Conservation (phyloP, 1,140 invertebrate species). For the Campoletis sonorensis region DNA sequence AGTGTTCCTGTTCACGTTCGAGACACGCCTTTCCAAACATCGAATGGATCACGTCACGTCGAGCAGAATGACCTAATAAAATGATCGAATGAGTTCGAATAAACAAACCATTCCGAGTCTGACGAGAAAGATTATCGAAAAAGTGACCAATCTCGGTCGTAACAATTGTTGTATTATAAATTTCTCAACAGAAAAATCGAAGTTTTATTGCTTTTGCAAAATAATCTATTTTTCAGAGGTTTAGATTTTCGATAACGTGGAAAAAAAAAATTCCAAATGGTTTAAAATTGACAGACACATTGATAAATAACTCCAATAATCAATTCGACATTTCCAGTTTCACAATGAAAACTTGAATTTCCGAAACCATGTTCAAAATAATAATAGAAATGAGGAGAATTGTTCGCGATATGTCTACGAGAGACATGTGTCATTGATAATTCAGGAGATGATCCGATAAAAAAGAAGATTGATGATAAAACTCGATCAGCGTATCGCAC, state of each 20-base stretch:
- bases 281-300: too few species aligned
- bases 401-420: background rate
- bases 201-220: background rate
- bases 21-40: background rate
- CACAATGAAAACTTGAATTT: too few species aligned
- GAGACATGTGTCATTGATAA: too few species aligned
- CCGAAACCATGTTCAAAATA: too few species aligned
- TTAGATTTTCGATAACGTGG: too few species aligned
- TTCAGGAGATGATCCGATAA: background rate
- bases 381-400: too few species aligned
- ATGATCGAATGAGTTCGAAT: slow-evolving; percentile 12
- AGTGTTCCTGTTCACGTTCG: background rate
- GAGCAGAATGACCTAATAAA: slow-evolving; percentile 39
- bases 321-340: too few species aligned
- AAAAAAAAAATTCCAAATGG: too few species aligned
- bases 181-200: background rate
- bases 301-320: too few species aligned
- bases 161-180: background rate
- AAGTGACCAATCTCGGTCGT: slow-evolving; percentile 3
- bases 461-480: background rate
- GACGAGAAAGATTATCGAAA: background rate
- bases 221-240: background rate
- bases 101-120: slow-evolving; percentile 10
- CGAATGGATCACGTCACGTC: slow-evolving; percentile 24
- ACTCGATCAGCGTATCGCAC: background rate